These are phyloP conservation scores for Apistogramma diplotaenia DNA, from an alignment of 2,113 vertebrate species.

Conservation along the genomic window DNA sequence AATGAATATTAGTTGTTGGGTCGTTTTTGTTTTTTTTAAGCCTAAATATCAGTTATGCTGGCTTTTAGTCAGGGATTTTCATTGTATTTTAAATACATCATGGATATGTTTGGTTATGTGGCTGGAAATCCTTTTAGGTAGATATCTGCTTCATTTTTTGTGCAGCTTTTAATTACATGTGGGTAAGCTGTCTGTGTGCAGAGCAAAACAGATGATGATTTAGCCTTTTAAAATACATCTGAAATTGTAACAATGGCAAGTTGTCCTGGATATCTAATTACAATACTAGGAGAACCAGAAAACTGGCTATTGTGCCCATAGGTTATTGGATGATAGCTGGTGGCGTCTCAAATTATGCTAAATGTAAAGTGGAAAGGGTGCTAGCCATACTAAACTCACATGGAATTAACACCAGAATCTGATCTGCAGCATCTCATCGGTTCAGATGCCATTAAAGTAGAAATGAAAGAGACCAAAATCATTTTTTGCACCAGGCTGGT, in stretches of 20 bases:
- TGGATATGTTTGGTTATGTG: not conserved
- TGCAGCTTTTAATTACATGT: too few relatives aligned
- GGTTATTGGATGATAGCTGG: not conserved
- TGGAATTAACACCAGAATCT: not conserved
- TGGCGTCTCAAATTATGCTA: not conserved
- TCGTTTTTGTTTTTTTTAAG: not conserved
- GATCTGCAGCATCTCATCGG: not conserved
- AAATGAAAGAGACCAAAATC: too few relatives aligned
- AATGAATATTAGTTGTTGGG: not conserved
- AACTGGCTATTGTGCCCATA: too few relatives aligned
- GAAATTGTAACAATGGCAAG: too few relatives aligned
- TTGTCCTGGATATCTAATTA: too few relatives aligned
- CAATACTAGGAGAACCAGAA: too few relatives aligned
- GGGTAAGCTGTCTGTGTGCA: too few relatives aligned
- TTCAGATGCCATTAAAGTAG: not conserved
- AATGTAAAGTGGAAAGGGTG: not conserved
- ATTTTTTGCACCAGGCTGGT: too few relatives aligned
- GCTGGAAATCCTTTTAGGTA: not conserved
- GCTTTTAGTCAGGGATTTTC: not conserved
- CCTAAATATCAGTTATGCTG: not conserved
- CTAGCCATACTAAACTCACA: not conserved
- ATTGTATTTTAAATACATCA: not conserved
- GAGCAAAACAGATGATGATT: too few relatives aligned
- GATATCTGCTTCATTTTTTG: too few relatives aligned
- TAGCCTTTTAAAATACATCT: too few relatives aligned